Conservation (phyloP, 2,888 invertebrate genomes). For the Phyllotreta cruciferae region DNA sequence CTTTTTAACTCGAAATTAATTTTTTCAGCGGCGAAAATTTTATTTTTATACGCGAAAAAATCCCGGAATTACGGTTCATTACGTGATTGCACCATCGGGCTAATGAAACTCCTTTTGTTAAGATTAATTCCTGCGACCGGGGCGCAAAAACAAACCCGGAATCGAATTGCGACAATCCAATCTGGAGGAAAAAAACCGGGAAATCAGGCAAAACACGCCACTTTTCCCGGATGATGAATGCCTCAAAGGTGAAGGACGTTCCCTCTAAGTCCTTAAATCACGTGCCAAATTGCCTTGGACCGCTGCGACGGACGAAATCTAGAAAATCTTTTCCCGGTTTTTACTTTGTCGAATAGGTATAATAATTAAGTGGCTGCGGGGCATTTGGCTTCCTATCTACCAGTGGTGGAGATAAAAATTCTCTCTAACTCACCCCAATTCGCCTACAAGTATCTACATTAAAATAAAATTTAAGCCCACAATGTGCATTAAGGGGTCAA, state of each 20-base stretch:
- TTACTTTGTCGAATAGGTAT: slow-evolving; percentile 39
- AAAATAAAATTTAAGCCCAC: background rate
- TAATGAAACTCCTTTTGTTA: background rate
- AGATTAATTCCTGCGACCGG: slow-evolving; percentile 3
- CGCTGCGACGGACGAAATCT: slow-evolving; percentile 27
- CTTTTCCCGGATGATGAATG: slow-evolving; percentile 32
- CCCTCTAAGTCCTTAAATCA: slow-evolving; percentile 32
- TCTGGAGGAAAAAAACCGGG: slow-evolving; percentile 5
- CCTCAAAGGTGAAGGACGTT: slow-evolving; percentile 30
- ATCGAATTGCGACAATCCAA: slow-evolving; percentile 17
- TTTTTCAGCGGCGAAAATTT: too few species aligned
- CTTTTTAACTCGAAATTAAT: too few species aligned
- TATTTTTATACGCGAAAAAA: too few species aligned
- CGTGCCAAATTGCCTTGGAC: slow-evolving; percentile 38
- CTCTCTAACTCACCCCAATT: background rate
- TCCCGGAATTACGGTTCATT: too few species aligned
- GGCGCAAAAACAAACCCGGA: slow-evolving; percentile 4
- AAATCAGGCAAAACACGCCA: slow-evolving; percentile 18
- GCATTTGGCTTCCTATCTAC: slow-evolving; percentile 47
- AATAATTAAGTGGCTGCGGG: slow-evolving; percentile 50
- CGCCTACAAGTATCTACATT: background rate
- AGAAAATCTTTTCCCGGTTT: slow-evolving; percentile 34
- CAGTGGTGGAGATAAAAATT: slow-evolving; percentile 1
- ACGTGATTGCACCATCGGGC: background rate
- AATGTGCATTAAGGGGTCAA: too few species aligned